Base-by-base conservation (phyloP, 2,888 invertebrate species). In the Heteromyza rotundicornis region DNA sequence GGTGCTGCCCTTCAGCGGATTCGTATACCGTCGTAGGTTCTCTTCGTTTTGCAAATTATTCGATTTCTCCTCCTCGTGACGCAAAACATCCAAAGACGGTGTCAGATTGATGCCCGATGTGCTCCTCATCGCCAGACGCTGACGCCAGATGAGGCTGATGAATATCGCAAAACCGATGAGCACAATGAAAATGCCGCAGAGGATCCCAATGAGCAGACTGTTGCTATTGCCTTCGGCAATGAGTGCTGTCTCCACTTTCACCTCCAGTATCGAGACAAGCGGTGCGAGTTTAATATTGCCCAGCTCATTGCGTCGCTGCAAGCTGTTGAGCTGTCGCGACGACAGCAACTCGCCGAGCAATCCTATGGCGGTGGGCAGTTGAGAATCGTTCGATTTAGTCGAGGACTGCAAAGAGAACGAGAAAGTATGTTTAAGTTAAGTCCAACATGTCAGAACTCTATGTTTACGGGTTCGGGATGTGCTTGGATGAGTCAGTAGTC, bases 1-100 rank as follows among this genome's bases (percentile, higher is more conserved):
- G 64, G 80, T 84, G 66, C 82, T 85, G 55, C 86, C 89, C 76
- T 91, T 91, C 62, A 93, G 84, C 2, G 92, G 92, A 84, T 93
- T 93, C 51, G 90, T 89, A 82, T 92, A 92, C 67, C 94, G 87
- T 57, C 94, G 87, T 62, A 95, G 85, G 80, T 94, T 95, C 82
- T 95, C 95, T 79, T 94, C 94, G 81, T 94, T 95, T 83, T 95
- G 95, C 62, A 94, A 84, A 82, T 95, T 95, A 82, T 95, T 95
- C 2, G 94, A 92, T 80, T 94, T 94, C 77, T 94, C 94, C 77
- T 94, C 93, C 77, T 92, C 92, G 76, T 90, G 89, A 68, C 87
- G 88, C 81, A 87, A 87, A 63, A 85, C 87, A 76, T 87, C 89
- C 62, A 85, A 81, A 16, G 84, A 86, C 36, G 82, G 87, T 50